Percentiles rank a stretch among this genome's conserved stretches.
phyloP scores from a whole-genome alignment of 2,113 vertebrate species.

The Rafetus swinhoei region DNA sequence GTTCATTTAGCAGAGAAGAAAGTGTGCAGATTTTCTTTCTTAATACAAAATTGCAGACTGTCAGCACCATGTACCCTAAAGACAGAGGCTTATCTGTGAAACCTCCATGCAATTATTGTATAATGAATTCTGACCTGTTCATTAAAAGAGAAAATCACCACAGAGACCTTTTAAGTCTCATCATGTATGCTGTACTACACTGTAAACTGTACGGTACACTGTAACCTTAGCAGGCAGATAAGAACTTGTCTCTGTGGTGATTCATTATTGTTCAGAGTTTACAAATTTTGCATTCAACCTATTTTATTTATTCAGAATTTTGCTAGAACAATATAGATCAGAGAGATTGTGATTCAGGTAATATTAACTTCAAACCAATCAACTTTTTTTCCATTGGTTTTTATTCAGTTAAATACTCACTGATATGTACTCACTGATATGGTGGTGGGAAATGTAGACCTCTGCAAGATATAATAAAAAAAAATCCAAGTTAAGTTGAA shows the following conservation, averaged over 20 bases:
- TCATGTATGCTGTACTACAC: conserved; percentile 13
- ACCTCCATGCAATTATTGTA: conserved; percentile 48
- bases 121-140: conserved; percentile 72
- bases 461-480: too few species aligned
- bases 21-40: conserved; percentile 16
- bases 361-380: neutral
- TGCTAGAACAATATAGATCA: neutral
- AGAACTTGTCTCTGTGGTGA: conserved; percentile 42
- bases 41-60: neutral
- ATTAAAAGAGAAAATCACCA: conserved; percentile 72
- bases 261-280: conserved; percentile 45
- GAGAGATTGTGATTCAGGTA: conserved; percentile 10
- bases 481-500: too few species aligned
- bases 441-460: too few species aligned
- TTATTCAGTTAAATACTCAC: neutral
- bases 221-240: conserved; percentile 54
- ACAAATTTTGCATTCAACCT: conserved; percentile 21
- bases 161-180: conserved; percentile 70
- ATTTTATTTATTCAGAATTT: conserved; percentile 10
- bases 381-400: neutral
- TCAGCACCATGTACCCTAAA: conserved; percentile 33
- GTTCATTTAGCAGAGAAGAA: conserved; percentile 46
- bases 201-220: neutral
- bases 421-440: neutral
- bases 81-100: conserved; percentile 60